Base-by-base conservation (phyloP, 2,888 invertebrate species). In the Diarsia dahlii region DNA sequence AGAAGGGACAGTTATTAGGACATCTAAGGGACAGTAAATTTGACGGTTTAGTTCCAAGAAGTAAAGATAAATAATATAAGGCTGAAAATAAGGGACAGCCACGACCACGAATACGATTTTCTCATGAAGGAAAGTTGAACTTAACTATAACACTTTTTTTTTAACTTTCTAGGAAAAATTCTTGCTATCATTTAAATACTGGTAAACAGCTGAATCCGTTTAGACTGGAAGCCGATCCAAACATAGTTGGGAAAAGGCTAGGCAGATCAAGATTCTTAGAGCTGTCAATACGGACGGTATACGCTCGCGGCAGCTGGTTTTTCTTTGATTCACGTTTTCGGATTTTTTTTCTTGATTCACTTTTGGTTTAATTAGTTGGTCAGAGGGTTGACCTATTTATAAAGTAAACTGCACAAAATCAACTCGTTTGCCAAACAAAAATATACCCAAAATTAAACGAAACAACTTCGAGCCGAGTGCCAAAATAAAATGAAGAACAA, bases 401-500 rank as follows among this genome's bases (percentile, higher is more conserved):
- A 54, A 67, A 46, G 6, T 3, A 58, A 46, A 3, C 28, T 70
- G 6, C n/a, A 70, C 4, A 12, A 39, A 62, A 63, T 18, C 15
- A 10, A 2, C 39, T 39, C 18, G 3, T 23, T 50, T 13, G 8
- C 18, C n/a, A 50, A 62, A 58, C 58, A 46, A 45, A 45, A 45
- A 54, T 13, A 48, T 18, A 10, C 45, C 3, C n/a, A 12, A 34
- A 70, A n/a, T 45, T 60, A 0, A 52, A 60, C 12, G 2, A 70
- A 65, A 50, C 28, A 52, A 46, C 65, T 34, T 23, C 54, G 28
- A 73, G 20, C 9, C 12, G n/a, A 50, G 18, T 34, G 45, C 62
- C 39, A 77, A 66, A 74, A 74, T 20, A 46, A 71, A 68, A n/a
- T 70, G 6, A 63, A 23, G 28, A 71, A 62, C 23, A 72, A 81